Percentiles rank a stretch among this genome's conserved stretches.
These are phyloP conservation scores for Jaculus jaculus DNA, from an alignment of 2,113 vertebrate genomes.

Conservation along the genomic window DNA sequence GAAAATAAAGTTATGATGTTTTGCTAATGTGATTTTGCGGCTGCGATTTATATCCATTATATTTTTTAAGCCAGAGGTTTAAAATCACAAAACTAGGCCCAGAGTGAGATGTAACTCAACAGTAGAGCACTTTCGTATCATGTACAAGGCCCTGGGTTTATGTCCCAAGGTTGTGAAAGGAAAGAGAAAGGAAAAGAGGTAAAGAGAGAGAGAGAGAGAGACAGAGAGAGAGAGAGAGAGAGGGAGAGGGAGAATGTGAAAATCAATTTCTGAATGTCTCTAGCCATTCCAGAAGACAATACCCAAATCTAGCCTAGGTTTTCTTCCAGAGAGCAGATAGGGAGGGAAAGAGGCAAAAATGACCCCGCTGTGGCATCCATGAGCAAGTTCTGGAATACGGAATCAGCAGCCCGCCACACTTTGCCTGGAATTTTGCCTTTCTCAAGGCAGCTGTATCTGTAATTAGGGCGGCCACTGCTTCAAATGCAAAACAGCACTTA, in stretches of 20 bases:
- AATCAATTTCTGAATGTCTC: not conserved
- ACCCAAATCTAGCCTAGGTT: not conserved
- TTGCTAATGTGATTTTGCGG: not conserved
- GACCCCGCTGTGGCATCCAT: not conserved
- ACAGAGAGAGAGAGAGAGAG: not conserved
- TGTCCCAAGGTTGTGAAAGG: too few relatives aligned
- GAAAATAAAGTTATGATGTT: not conserved
- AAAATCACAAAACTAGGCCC: not conserved
- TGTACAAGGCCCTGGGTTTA: not conserved
- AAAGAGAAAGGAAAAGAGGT: not conserved
- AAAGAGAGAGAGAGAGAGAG: not conserved
- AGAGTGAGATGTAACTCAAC: not conserved
- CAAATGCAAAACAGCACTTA: constrained; percentile 66
- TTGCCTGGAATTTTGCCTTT: not conserved
- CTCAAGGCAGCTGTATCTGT: not conserved
- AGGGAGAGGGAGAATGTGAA: not conserved
- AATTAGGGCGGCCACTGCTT: not conserved
- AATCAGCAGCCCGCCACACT: not conserved
- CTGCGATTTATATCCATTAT: not conserved
- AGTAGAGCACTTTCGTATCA: not conserved
- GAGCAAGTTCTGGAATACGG: not conserved
- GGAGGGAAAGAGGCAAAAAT: not conserved
- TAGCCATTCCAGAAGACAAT: not conserved
- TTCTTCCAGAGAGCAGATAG: not conserved
- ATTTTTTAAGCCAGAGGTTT: not conserved